phyloP scores from a whole-genome alignment of 2,797 vertebrate species.

The Cossypha caffra region DNA sequence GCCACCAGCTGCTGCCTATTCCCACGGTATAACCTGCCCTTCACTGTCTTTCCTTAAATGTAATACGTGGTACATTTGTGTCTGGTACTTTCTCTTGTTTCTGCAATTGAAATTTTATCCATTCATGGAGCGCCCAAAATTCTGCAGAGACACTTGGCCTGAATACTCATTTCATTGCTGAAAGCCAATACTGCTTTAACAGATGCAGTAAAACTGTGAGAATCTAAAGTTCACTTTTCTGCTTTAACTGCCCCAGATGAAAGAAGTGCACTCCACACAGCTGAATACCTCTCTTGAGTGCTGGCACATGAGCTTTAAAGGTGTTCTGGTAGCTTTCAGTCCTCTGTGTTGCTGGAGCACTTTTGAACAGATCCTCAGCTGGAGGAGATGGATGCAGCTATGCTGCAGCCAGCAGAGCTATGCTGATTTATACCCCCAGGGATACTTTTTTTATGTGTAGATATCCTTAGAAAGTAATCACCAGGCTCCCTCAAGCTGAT shows the following conservation, averaged over 20 bases:
- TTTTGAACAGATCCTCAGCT: conserved; percentile 26
- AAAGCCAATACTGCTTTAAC: conserved; percentile 66
- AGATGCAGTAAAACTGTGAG: conserved; percentile 64
- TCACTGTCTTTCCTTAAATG: conserved; percentile 14
- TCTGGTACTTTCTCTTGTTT: conserved; percentile 60
- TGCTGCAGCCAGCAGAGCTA: conserved; percentile 13
- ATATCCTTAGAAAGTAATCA: conserved; percentile 36
- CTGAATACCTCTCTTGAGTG: not conserved
- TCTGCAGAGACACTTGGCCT: conserved; percentile 65
- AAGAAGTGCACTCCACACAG: not conserved
- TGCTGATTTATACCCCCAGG: conserved; percentile 38
- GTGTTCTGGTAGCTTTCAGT: conserved; percentile 62
- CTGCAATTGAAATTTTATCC: conserved; percentile 62
- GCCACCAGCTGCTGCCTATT: conserved; percentile 57
- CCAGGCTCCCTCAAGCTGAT: conserved; percentile 61
- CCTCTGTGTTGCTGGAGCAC: not conserved
- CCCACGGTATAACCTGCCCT: conserved; percentile 61
- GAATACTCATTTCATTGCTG: conserved; percentile 44
- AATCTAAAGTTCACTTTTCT: conserved; percentile 44
- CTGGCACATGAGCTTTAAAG: conserved; percentile 45
- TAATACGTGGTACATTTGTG: conserved; percentile 32
- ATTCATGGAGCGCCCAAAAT: conserved; percentile 33
- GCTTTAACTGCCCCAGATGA: conserved; percentile 48
- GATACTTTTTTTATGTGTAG: not conserved
- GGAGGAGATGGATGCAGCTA: not conserved